Evolutionary conservation across 2,113 vertebrate species (phyloP).

Genomic region (Otis tarda): DNA sequence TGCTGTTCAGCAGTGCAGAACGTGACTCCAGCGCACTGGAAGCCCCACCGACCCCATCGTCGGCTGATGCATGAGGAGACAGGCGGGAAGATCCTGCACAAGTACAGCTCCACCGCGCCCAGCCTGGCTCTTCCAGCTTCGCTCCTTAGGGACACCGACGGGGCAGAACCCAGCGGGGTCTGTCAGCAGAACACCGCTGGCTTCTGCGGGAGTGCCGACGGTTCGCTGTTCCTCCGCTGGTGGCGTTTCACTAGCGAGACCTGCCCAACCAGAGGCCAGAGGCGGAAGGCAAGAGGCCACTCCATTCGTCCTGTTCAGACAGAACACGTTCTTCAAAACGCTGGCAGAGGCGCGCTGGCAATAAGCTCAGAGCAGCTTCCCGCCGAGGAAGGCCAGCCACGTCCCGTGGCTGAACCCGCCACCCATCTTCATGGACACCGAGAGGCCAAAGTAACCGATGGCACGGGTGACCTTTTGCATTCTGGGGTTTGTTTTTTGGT

Average conservation of each 20-base stretch:
- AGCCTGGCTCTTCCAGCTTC: neutral
- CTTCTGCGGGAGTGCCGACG: fast-evolving
- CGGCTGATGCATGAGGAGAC: neutral
- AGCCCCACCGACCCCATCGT: neutral
- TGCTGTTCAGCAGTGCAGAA: conserved; percentile 51
- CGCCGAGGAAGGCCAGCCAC: fast-evolving
- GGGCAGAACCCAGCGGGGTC: too few relatives aligned
- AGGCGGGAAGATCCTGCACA: neutral
- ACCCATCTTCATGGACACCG: fast-evolving
- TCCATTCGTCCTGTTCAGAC: neutral
- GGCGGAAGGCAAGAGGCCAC: neutral
- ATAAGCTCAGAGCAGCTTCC: neutral
- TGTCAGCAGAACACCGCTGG: neutral
- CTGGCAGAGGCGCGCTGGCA: neutral
- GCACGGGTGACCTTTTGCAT: neutral
- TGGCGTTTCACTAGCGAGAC: neutral
- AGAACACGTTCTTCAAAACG: neutral
- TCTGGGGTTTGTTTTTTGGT: neutral
- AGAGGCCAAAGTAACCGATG: neutral
- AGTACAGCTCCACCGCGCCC: neutral
- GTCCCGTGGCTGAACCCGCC: fast-evolving
- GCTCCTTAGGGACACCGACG: too few relatives aligned
- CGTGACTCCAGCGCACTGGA: neutral
- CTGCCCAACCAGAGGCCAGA: neutral
- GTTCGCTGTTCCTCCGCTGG: too few relatives aligned